Conservation (phyloP, 2,113 vertebrate species). For the Lampris incognitus region DNA sequence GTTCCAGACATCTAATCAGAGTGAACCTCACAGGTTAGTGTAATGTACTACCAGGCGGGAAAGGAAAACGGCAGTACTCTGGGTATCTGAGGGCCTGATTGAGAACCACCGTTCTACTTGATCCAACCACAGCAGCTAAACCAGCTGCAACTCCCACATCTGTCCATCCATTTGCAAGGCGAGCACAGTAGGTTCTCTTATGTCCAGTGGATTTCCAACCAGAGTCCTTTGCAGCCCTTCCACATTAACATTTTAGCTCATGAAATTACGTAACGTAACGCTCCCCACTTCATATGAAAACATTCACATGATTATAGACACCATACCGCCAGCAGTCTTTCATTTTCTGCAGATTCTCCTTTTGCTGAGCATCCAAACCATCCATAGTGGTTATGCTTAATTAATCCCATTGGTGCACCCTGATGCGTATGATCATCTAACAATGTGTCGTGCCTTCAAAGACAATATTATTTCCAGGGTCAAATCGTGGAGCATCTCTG, state of each 20-base stretch:
- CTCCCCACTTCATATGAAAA: neutral
- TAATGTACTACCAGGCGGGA: too few species aligned
- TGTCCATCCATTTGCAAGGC: too few species aligned
- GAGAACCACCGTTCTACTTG: too few species aligned
- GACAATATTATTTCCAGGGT: constrained; percentile 52
- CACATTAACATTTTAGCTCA: neutral
- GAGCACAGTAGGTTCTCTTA: too few species aligned
- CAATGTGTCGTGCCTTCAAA: constrained; percentile 36
- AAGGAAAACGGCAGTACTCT: too few species aligned
- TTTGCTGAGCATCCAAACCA: constrained; percentile 13
- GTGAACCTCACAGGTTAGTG: too few species aligned
- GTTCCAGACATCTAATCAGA: too few species aligned
- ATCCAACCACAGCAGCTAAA: too few species aligned
- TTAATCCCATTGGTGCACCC: constrained; percentile 11
- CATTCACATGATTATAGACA: neutral
- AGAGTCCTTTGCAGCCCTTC: neutral
- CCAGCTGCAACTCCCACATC: too few species aligned
- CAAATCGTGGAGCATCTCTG: constrained; percentile 17
- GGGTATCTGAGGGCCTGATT: too few species aligned
- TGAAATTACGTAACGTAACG: neutral
- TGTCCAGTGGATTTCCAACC: too few species aligned
- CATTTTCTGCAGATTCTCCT: neutral
- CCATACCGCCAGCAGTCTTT: neutral
- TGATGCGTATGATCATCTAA: constrained; percentile 35
- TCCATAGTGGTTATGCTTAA: neutral